Evolutionary conservation across 1,140 invertebrate genomes (phyloP).

Genomic region (Pseudachorutes palmiensis): DNA sequence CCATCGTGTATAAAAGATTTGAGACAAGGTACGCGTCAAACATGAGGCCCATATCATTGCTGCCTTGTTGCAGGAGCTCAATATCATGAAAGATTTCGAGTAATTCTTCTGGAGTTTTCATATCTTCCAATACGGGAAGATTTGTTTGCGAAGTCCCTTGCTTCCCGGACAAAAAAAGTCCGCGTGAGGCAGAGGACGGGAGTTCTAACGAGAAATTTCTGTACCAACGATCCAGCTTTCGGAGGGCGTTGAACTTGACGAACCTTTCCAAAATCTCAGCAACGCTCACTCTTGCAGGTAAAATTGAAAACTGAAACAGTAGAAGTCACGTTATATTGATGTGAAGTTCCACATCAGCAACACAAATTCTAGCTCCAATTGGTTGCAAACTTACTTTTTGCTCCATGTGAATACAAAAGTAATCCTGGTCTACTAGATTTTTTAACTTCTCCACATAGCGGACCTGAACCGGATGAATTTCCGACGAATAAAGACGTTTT

Average conservation of each 20-base stretch:
- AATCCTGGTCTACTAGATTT: neutral
- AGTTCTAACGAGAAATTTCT: neutral
- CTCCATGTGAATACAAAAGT: neutral
- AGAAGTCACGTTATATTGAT: too few species aligned
- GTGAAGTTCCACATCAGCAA: too few species aligned
- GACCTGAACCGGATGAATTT: too few species aligned
- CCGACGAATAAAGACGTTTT: neutral
- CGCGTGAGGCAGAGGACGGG: neutral
- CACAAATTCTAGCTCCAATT: neutral
- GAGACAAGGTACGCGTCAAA: neutral
- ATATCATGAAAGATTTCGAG: neutral
- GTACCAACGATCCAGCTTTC: slow-evolving; percentile 1
- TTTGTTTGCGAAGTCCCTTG: neutral
- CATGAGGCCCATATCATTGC: neutral
- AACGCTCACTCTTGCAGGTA: neutral
- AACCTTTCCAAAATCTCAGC: neutral
- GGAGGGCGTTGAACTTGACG: neutral
- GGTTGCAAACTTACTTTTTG: neutral
- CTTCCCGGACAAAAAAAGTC: neutral
- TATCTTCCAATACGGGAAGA: neutral
- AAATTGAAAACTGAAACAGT: neutral
- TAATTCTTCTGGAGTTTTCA: neutral
- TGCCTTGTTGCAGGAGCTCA: neutral
- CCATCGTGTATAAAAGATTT: neutral
- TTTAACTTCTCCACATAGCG: too few species aligned